Percentiles rank a stretch among this genome's conserved stretches.
phyloP scores from a whole-genome alignment of 2,113 vertebrate species.

The Gasterosteus nipponicus region DNA sequence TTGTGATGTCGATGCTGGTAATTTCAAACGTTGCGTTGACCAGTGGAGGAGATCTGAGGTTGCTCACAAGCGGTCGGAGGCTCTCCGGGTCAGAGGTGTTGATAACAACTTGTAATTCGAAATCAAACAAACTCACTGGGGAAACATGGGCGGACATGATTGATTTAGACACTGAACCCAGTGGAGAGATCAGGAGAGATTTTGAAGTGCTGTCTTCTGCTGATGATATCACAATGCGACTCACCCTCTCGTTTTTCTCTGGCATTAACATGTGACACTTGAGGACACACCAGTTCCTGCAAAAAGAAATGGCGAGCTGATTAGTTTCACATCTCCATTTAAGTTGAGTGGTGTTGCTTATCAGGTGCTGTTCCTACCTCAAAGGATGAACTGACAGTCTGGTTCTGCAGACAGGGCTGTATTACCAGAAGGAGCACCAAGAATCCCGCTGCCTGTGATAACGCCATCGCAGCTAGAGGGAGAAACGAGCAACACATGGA shows the following conservation, averaged over 20 bases:
- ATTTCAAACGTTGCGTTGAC: neutral
- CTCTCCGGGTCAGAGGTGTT: neutral
- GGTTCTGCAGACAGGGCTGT: constrained; percentile 16
- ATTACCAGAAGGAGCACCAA: constrained; percentile 31
- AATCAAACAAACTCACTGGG: neutral
- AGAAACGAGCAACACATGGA: neutral
- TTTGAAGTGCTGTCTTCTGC: too few species aligned
- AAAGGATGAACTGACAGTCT: neutral
- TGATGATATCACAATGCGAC: neutral
- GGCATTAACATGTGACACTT: neutral
- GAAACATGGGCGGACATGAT: neutral
- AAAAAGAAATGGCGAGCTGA: neutral
- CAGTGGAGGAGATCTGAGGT: neutral
- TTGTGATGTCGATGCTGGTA: constrained; percentile 19
- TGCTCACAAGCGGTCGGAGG: neutral
- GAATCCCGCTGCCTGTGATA: constrained; percentile 14
- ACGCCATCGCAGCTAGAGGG: constrained; percentile 37
- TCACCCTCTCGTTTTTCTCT: constrained; percentile 51
- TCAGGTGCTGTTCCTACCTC: constrained; percentile 41
- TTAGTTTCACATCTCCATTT: neutral
- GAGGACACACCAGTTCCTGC: constrained; percentile 3
- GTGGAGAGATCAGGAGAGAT: neutral
- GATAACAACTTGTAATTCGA: constrained; percentile 18
- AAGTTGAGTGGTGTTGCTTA: neutral
- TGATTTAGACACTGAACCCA: neutral